These are phyloP conservation scores for Drosophila sturtevanti DNA, from an alignment of 1,140 invertebrate genomes.

Conservation along the genomic window DNA sequence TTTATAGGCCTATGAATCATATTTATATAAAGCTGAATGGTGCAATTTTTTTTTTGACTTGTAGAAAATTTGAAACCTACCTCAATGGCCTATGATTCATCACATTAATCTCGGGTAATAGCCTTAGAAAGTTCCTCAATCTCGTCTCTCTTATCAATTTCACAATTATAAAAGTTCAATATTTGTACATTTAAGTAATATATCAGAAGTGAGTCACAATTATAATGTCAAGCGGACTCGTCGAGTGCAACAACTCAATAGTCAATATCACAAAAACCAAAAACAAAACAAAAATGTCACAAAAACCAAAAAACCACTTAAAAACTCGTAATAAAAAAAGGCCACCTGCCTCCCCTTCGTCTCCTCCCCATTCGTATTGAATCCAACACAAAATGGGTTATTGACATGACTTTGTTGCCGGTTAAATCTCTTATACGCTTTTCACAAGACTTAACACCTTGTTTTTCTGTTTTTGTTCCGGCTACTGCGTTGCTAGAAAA, in stretches of 20 bases:
- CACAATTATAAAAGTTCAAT: constrained; percentile 38
- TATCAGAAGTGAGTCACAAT: constrained; percentile 31
- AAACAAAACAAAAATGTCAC: background rate
- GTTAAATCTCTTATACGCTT: background rate
- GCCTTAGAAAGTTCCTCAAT: background rate
- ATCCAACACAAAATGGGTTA: background rate
- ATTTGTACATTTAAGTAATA: constrained; percentile 20
- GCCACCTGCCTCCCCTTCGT: background rate
- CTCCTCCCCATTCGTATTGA: background rate
- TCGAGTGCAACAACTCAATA: constrained; percentile 21
- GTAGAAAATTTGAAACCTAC: background rate
- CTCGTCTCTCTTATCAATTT: constrained; percentile 34
- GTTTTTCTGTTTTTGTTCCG: constrained; percentile 1
- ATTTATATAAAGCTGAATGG: too few species aligned
- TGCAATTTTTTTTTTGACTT: too few species aligned
- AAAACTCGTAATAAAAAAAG: background rate
- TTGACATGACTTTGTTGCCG: constrained; percentile 7
- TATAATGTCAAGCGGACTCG: background rate
- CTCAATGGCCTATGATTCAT: background rate
- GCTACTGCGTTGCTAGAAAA: background rate
- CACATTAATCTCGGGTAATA: constrained; percentile 10
- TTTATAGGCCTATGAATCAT: too few species aligned
- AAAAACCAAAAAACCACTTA: constrained; percentile 8
- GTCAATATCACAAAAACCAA: background rate
- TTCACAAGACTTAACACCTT: constrained; percentile 31